These are phyloP conservation scores for Corythornis leucogaster DNA, from an alignment of 2,797 vertebrate species.

Conservation along the genomic window DNA sequence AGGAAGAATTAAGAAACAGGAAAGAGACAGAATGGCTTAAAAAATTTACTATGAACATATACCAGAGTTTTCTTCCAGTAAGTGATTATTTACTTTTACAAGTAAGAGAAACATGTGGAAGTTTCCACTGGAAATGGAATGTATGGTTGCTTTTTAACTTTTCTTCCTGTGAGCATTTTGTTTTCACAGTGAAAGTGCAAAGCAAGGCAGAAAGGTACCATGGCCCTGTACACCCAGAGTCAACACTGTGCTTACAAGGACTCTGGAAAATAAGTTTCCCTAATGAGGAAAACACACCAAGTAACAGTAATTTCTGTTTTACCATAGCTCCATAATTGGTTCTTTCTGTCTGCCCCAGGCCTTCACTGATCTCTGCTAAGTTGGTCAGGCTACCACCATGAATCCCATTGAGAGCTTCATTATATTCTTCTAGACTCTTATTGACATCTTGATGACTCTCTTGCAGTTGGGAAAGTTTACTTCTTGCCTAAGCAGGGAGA, in stretches of 20 bases:
- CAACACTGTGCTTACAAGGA: background rate
- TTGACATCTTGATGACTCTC: slow-evolving; percentile 91
- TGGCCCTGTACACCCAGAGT: background rate
- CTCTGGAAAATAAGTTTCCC: background rate
- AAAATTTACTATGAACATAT: background rate
- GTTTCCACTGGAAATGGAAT: background rate
- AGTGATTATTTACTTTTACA: background rate
- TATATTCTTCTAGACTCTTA: slow-evolving; percentile 89
- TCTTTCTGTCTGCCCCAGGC: slow-evolving; percentile 84
- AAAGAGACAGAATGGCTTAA: background rate
- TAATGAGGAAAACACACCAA: background rate
- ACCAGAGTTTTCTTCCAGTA: background rate
- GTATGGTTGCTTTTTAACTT: background rate
- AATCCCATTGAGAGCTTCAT: slow-evolving; percentile 86
- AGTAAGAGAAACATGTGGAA: background rate
- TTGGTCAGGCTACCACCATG: slow-evolving; percentile 89
- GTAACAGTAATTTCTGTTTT: slow-evolving; percentile 69
- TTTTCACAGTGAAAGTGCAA: background rate
- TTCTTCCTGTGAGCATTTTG: background rate
- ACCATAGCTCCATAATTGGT: slow-evolving; percentile 85
- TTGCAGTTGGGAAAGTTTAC: slow-evolving; percentile 91
- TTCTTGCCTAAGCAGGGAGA: slow-evolving; percentile 83
- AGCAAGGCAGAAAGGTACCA: background rate
- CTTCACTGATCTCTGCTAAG: slow-evolving; percentile 89
- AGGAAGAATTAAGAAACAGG: slow-evolving; percentile 45